These are phyloP conservation scores for Crotalus tigris DNA, from an alignment of 2,113 vertebrate genomes.

Conservation along the genomic window DNA sequence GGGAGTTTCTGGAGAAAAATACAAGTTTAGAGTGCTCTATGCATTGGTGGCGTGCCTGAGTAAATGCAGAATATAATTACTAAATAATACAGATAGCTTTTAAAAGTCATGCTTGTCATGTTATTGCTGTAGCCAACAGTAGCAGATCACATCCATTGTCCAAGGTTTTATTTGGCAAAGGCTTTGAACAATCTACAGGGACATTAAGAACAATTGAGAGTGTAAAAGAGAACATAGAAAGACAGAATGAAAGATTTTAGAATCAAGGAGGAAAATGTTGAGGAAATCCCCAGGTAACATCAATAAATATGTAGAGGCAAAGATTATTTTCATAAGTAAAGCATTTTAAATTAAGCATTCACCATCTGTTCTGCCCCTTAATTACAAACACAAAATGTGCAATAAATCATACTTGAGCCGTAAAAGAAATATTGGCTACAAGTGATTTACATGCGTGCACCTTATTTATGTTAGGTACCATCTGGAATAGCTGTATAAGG, in stretches of 20 bases:
- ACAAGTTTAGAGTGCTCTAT: not conserved
- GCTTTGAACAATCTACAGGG: not conserved
- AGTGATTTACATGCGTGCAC: slow-evolving; percentile 20
- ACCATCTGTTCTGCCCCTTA: slow-evolving; percentile 37
- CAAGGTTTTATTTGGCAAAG: not conserved
- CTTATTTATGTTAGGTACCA: slow-evolving; percentile 30
- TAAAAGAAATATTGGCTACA: slow-evolving; percentile 32
- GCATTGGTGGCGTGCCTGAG: not conserved
- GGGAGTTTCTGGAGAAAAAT: not conserved
- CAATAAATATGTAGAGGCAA: slow-evolving; percentile 38
- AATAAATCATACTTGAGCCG: slow-evolving; percentile 47
- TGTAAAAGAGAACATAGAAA: not conserved
- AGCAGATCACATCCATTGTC: not conserved
- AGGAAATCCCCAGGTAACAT: slow-evolving; percentile 11
- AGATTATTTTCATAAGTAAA: slow-evolving; percentile 38
- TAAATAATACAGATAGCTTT: not conserved
- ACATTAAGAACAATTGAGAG: not conserved
- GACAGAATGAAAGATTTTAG: slow-evolving; percentile 18
- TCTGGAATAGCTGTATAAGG: slow-evolving; percentile 20
- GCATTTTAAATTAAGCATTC: slow-evolving; percentile 49
- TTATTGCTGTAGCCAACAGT: not conserved
- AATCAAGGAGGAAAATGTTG: not conserved
- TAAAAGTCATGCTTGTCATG: not conserved
- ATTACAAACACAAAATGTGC: slow-evolving; percentile 15
- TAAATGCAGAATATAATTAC: not conserved